These are phyloP conservation scores for Spatulosminthurus flaviceps DNA, from an alignment of 2,888 invertebrate genomes.

Conservation along the genomic window DNA sequence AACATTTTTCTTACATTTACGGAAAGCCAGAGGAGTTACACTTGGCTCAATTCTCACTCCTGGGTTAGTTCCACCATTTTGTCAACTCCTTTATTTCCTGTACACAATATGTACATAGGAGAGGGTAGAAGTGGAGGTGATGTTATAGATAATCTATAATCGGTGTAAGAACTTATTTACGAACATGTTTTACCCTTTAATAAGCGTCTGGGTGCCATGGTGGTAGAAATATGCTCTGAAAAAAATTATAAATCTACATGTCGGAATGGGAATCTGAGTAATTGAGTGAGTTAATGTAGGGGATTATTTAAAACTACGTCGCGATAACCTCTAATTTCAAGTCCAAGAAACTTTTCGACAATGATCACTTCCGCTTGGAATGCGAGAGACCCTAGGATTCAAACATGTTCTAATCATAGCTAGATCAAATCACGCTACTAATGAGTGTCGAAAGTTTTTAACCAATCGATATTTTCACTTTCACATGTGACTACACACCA, in stretches of 20 bases:
- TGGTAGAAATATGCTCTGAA: background rate
- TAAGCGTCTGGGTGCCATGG: no score
- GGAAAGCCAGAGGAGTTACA: no score
- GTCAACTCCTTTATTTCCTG: no score
- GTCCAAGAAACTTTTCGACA: background rate
- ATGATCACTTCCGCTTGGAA: background rate
- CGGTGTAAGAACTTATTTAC: no score
- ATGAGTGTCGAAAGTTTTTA: background rate
- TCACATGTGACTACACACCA: background rate
- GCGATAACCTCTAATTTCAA: background rate
- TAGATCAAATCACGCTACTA: constrained; percentile 13
- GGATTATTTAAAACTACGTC: background rate
- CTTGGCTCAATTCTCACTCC: no score
- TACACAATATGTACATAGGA: no score
- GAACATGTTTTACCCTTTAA: no score
- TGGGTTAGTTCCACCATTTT: no score
- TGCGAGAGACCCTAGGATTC: background rate
- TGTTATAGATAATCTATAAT: no score
- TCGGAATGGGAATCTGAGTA: constrained; percentile 1
- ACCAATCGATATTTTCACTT: background rate
- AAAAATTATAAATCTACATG: background rate
- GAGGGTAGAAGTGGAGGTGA: no score
- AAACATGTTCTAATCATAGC: background rate
- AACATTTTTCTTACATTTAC: no score
- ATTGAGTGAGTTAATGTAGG: background rate